These are phyloP conservation scores for Cheilosia scutellata DNA, from an alignment of 2,888 invertebrate genomes.

Conservation along the genomic window DNA sequence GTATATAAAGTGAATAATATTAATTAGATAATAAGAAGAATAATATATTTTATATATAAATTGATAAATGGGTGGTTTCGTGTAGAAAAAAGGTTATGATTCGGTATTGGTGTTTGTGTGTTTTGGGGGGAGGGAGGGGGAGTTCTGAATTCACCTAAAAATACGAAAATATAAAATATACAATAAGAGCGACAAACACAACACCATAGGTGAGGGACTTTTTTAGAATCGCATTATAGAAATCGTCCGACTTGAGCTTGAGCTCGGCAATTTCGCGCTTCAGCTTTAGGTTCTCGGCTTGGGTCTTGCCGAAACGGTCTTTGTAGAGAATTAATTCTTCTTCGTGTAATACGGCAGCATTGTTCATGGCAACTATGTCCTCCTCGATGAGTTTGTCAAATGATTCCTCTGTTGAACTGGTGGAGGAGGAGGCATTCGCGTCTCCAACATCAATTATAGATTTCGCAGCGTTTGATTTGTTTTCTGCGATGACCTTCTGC, in stretches of 20 bases:
- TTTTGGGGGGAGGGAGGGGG: background rate
- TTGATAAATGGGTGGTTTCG: slow-evolving; percentile 66
- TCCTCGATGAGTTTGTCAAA: slow-evolving; percentile 77
- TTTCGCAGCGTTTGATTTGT: slow-evolving; percentile 56
- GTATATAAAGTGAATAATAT: slow-evolving; percentile 58
- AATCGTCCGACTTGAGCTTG: slow-evolving; percentile 77
- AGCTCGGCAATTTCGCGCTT: slow-evolving; percentile 81
- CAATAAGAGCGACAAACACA: slow-evolving; percentile 80
- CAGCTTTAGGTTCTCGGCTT: slow-evolving; percentile 80
- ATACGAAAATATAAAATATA: slow-evolving; percentile 81
- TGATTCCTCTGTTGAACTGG: slow-evolving; percentile 47
- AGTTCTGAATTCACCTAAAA: slow-evolving; percentile 75
- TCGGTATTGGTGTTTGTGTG: slow-evolving; percentile 28
- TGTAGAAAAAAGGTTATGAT: slow-evolving; percentile 50
- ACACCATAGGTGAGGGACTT: slow-evolving; percentile 80
- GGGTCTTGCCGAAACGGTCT: slow-evolving; percentile 82
- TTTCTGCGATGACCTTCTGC: slow-evolving; percentile 71
- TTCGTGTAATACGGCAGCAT: slow-evolving; percentile 80
- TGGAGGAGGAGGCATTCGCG: background rate
- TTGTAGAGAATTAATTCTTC: slow-evolving; percentile 83
- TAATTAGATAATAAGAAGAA: slow-evolving; percentile 58
- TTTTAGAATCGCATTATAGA: slow-evolving; percentile 77
- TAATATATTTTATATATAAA: slow-evolving; percentile 62
- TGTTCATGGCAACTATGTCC: slow-evolving; percentile 80
- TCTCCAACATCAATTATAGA: slow-evolving; percentile 14